Conservation (phyloP, 2,113 vertebrate genomes). For the Pelodiscus sinensis region DNA sequence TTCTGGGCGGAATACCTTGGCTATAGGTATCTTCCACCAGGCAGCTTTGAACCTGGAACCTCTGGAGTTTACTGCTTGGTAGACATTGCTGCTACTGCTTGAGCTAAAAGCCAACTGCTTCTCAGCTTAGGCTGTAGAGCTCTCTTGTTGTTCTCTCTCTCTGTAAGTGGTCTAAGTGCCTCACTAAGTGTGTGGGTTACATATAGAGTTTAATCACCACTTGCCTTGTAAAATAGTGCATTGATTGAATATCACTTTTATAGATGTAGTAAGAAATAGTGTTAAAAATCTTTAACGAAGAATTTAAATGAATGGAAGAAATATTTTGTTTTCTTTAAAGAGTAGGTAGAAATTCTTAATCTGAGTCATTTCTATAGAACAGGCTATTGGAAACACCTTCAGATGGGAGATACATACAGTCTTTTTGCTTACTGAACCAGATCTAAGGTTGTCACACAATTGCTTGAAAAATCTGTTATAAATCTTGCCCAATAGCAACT, state of each 20-base stretch:
- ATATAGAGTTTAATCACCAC: neutral
- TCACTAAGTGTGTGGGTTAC: too few relatives aligned
- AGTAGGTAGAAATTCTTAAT: neutral
- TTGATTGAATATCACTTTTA: neutral
- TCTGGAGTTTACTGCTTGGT: too few relatives aligned
- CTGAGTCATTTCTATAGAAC: neutral
- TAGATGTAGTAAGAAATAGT: neutral
- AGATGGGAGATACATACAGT: neutral
- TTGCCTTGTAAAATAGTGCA: neutral
- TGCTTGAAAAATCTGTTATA: neutral
- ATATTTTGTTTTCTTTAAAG: neutral
- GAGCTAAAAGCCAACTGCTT: too few relatives aligned
- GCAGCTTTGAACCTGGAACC: too few relatives aligned
- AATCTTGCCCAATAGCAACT: neutral
- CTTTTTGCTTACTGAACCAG: neutral
- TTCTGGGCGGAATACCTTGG: neutral
- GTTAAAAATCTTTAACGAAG: neutral
- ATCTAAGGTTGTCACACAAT: neutral
- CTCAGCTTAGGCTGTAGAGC: too few relatives aligned
- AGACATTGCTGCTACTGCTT: too few relatives aligned
- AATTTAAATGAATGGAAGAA: neutral
- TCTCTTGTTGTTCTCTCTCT: too few relatives aligned
- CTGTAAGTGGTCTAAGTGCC: too few relatives aligned
- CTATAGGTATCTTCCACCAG: neutral
- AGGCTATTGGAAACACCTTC: neutral